phyloP scores from a whole-genome alignment of 2,888 invertebrate species.

The Cylindroiulus punctatus region DNA sequence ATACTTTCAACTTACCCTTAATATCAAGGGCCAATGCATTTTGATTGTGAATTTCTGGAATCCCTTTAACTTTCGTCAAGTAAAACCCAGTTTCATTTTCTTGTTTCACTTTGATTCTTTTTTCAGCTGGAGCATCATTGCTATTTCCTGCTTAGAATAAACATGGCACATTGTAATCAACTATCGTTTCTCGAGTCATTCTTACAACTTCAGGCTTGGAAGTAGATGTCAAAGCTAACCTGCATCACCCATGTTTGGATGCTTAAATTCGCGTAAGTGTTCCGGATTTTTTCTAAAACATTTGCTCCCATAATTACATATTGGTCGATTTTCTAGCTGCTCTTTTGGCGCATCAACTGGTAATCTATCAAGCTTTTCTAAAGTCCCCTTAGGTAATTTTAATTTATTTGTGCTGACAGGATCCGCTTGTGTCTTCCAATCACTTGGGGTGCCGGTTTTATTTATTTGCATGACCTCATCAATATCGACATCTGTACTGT shows the following conservation, averaged over 20 bases:
- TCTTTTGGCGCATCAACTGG: background rate
- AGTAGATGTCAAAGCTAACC: background rate
- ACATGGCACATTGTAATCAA: too few relatives aligned
- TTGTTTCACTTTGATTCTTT: background rate
- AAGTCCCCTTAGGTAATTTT: background rate
- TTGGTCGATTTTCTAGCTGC: slow-evolving; percentile 52
- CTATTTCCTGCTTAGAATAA: background rate
- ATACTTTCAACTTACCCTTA: slow-evolving; percentile 50
- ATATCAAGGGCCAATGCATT: slow-evolving; percentile 48
- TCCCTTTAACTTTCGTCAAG: slow-evolving; percentile 56
- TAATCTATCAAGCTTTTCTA: background rate
- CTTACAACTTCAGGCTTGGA: background rate
- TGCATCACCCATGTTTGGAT: slow-evolving; percentile 63
- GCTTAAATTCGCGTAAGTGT: slow-evolving; percentile 80
- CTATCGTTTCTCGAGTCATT: background rate
- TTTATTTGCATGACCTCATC: background rate
- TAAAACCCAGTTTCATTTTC: slow-evolving; percentile 52
- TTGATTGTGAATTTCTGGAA: slow-evolving; percentile 50
- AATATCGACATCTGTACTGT: slow-evolving; percentile 1
- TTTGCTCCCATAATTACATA: slow-evolving; percentile 80
- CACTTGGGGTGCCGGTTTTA: background rate
- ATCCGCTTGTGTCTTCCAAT: background rate
- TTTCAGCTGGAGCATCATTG: background rate
- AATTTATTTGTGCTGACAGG: background rate
- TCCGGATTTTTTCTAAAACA: slow-evolving; percentile 85